Conservation (phyloP, 2,797 vertebrate species). For the Sebastes miniatus region DNA sequence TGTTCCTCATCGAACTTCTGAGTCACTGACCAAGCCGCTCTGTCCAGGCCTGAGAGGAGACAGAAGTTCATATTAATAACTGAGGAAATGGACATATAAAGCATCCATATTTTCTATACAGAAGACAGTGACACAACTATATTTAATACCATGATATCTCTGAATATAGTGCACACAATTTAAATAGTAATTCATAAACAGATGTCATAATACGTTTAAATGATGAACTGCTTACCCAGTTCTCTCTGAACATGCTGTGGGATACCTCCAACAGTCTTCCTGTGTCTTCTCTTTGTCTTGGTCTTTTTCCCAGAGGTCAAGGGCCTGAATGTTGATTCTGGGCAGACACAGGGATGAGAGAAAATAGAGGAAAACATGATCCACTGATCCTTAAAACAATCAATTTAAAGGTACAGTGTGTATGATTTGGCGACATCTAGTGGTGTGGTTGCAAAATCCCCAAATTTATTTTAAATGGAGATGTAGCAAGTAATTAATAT, state of each 20-base stretch:
- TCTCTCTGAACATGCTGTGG: slow-evolving; percentile 93
- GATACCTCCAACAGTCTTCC: slow-evolving; percentile 87
- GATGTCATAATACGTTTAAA: not conserved
- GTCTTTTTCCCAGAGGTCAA: slow-evolving; percentile 79
- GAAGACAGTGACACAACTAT: not conserved
- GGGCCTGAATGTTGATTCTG: slow-evolving; percentile 84
- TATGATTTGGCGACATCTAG: too few species aligned
- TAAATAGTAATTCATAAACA: not conserved
- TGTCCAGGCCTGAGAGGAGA: slow-evolving; percentile 77
- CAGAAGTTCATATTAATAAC: not conserved
- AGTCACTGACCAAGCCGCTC: slow-evolving; percentile 65
- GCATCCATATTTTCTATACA: not conserved
- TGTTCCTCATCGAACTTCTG: slow-evolving; percentile 62
- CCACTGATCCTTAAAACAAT: not conserved
- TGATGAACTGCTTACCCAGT: slow-evolving; percentile 82
- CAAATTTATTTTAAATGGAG: too few species aligned
- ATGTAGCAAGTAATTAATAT: too few species aligned
- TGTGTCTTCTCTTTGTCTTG: slow-evolving; percentile 79
- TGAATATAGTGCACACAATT: not conserved
- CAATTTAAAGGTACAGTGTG: not conserved
- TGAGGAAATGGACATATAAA: not conserved
- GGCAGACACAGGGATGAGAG: not conserved
- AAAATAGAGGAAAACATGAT: not conserved
- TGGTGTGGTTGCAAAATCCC: too few species aligned
- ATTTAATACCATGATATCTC: not conserved